A percentile compares a stretch with the other conserved stretches of the same genome.
phyloP scores from a whole-genome alignment of 2,888 invertebrate genomes.

The Acrocera orbiculus region DNA sequence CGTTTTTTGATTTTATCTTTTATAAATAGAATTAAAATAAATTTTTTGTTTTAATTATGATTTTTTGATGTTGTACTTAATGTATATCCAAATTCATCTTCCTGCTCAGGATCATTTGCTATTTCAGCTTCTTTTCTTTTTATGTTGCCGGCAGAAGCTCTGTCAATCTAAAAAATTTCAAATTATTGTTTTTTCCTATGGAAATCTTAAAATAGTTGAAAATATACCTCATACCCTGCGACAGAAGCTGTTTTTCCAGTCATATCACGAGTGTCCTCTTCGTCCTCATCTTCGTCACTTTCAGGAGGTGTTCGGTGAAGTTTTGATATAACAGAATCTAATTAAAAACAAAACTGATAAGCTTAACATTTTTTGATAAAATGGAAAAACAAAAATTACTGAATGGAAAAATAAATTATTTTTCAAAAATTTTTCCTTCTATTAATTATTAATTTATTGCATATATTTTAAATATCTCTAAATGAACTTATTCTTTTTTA shows the following conservation, averaged over 20 bases:
- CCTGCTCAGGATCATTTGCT: slow-evolving; percentile 63
- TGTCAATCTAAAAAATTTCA: slow-evolving; percentile 48
- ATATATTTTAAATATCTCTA: too few species aligned
- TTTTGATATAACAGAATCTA: too few species aligned
- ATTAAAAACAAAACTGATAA: too few species aligned
- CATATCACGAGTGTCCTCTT: slow-evolving; percentile 57
- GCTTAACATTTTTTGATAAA: not conserved
- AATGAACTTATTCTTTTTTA: too few species aligned
- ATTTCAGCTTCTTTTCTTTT: slow-evolving; percentile 60
- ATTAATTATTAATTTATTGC: too few species aligned
- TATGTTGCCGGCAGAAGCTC: slow-evolving; percentile 73
- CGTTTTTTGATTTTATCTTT: slow-evolving; percentile 87
- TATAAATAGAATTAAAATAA: not conserved
- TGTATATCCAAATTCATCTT: slow-evolving; percentile 91
- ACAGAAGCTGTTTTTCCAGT: slow-evolving; percentile 65
- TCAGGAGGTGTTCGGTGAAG: too few species aligned
- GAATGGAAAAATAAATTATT: too few species aligned
- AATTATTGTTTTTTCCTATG: not conserved
- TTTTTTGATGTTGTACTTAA: slow-evolving; percentile 36
- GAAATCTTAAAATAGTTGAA: not conserved
- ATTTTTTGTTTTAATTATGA: not conserved
- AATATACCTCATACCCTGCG: slow-evolving; percentile 51
- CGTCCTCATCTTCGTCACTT: slow-evolving; percentile 34
- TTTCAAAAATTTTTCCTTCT: too few species aligned
- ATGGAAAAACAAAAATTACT: too few species aligned